Base-by-base conservation (phyloP, 2,797 vertebrate genomes). In the Sebastes oblongus region DNA sequence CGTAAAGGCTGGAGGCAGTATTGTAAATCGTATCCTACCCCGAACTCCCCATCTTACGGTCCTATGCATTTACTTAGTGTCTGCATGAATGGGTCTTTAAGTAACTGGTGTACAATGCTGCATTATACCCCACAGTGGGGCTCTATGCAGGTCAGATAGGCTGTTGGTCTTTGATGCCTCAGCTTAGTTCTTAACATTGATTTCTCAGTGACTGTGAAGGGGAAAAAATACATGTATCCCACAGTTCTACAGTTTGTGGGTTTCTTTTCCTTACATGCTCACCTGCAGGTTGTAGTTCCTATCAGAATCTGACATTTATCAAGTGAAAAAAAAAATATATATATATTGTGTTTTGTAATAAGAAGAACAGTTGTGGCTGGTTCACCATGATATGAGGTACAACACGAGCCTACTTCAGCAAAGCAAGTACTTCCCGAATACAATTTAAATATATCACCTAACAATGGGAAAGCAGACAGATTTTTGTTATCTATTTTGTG, bases 71-170 rank as follows among this genome's bases (percentile, higher is more conserved):
- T 92, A 90, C 87, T 91, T 89, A 84, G 86, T 91, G 88, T 93
- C 85, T 92, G 90, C 89, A 93, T 95, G 93, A 94, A 93, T 94
- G 92, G 91, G 89, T 93, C 92, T 93, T 93, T 93, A 94, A 94
- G 92, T 91, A 90, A 93, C 85, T 90, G 91, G 89, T 92, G 89
- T 92, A 94, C 91, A 93, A 94, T 93, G 93, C 91, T 94, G 93
- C 91, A 92, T 94, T 94, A 91, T 94, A 89, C 86, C 88, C 88
- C 93, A 94, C 93, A 94, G 88, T 93, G 90, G 92, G 89, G 88
- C 93, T 94, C 92, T 93, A 93, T 94, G 93, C 94, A 94, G 93
- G 91, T 93, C 93, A 92, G 86, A 91, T 89, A 91, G 88, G 90
- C 93, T 94, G 89, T 76, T 90, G 89, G 90, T 89, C 91, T 94